phyloP scores from a whole-genome alignment of 2,888 invertebrate genomes.

The Fabriciana adippe region DNA sequence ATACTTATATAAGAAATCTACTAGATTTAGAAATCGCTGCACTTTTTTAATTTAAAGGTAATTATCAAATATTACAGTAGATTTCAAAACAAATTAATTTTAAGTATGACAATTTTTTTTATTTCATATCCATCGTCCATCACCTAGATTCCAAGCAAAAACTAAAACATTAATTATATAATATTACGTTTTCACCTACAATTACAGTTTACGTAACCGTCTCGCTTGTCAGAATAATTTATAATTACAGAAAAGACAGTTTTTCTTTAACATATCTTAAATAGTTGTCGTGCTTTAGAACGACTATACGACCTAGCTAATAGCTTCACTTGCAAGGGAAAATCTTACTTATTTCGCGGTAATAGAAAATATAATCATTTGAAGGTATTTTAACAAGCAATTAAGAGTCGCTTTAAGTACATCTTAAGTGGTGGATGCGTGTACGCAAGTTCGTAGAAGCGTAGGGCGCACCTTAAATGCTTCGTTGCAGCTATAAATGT shows the following conservation, averaged over 20 bases:
- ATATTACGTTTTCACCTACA: constrained; percentile 38
- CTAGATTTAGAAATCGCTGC: too few species aligned
- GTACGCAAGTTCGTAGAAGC: constrained; percentile 44
- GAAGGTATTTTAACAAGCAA: constrained; percentile 13
- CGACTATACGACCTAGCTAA: constrained; percentile 3
- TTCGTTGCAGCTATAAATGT: constrained; percentile 45
- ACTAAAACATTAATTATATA: constrained; percentile 28
- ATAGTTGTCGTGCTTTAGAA: constrained; percentile 40
- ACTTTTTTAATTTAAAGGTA: too few species aligned
- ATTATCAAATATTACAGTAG: too few species aligned
- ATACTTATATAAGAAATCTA: too few species aligned
- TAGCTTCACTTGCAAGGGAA: background rate
- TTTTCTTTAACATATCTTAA: constrained; percentile 41
- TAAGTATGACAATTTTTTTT: background rate
- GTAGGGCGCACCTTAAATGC: constrained; percentile 48
- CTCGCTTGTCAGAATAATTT: constrained; percentile 34
- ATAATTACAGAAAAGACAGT: constrained; percentile 44
- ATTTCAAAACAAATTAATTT: too few species aligned
- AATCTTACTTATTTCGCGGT: background rate
- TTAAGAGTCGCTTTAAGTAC: constrained; percentile 7
- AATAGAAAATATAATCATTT: background rate
- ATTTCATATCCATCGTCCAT: constrained; percentile 11
- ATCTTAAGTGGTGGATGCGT: constrained; percentile 32
- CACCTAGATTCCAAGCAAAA: constrained; percentile 32
- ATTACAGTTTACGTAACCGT: constrained; percentile 40